Conservation (phyloP, 1,140 invertebrate species). For the Oryctes rhinoceros region DNA sequence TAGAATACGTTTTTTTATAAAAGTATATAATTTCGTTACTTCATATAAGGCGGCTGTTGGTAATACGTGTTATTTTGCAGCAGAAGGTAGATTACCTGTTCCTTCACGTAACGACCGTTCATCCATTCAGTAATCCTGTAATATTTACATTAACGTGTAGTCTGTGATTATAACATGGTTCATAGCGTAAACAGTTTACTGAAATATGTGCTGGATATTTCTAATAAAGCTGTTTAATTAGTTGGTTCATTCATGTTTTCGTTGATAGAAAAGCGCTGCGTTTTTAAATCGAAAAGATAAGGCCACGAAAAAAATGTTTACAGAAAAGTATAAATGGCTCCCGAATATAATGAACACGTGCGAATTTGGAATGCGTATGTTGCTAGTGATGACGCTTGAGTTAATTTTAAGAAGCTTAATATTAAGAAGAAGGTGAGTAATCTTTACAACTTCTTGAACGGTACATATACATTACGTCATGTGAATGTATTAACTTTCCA, state of each 20-base stretch:
- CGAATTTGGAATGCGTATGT: too few species aligned
- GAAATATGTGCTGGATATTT: neutral
- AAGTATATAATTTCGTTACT: neutral
- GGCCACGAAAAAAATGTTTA: too few species aligned
- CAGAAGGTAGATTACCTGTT: neutral
- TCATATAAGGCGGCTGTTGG: neutral
- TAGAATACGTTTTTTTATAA: neutral
- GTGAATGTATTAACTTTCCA: too few species aligned
- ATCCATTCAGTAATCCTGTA: neutral
- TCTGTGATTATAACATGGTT: neutral
- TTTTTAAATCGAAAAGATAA: neutral
- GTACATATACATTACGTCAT: too few species aligned
- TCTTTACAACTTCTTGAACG: too few species aligned
- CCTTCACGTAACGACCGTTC: neutral
- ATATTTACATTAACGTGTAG: neutral
- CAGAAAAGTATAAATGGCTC: too few species aligned
- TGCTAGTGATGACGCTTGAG: too few species aligned
- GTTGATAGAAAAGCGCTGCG: neutral
- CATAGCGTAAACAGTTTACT: constrained; percentile 2
- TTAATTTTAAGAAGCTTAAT: too few species aligned
- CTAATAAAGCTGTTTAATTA: constrained; percentile 5
- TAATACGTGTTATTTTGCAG: neutral
- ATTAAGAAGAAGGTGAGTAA: too few species aligned
- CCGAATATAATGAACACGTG: too few species aligned
- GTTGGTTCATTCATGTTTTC: constrained; percentile 11